Evolutionary conservation across 2,113 vertebrate genomes (phyloP).

Genomic region (Carollia perspicillata): DNA sequence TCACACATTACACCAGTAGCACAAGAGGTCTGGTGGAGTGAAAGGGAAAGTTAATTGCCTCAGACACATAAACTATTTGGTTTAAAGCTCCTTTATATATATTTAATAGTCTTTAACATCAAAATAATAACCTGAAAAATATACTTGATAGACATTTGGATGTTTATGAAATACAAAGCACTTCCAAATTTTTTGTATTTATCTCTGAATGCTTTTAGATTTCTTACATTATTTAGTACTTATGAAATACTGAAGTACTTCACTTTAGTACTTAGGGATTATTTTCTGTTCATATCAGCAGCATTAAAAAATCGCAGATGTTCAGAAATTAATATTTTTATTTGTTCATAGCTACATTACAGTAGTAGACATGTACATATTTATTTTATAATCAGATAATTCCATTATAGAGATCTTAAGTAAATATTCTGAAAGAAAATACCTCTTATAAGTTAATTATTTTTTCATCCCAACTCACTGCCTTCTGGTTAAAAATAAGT

Average conservation of each 20-base stretch:
- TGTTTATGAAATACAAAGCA: conserved; percentile 16
- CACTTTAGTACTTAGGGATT: not conserved
- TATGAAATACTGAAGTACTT: not conserved
- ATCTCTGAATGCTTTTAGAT: not conserved
- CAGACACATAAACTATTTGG: not conserved
- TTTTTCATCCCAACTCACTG: not conserved
- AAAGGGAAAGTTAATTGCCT: not conserved
- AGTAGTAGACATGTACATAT: not conserved
- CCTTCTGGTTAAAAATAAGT: conserved; percentile 32
- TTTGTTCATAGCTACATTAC: not conserved
- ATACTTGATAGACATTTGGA: not conserved
- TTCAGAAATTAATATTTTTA: conserved; percentile 20
- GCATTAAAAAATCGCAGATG: conserved; percentile 20
- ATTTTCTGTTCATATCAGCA: conserved; percentile 25
- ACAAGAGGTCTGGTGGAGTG: not conserved
- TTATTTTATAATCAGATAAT: conserved; percentile 13
- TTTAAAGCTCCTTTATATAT: not conserved
- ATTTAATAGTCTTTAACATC: conserved; percentile 14
- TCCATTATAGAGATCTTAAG: not conserved
- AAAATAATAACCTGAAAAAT: not conserved
- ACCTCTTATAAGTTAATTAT: not conserved
- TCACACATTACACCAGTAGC: not conserved
- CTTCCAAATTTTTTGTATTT: not conserved
- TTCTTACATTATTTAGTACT: not conserved
- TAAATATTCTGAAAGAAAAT: conserved; percentile 20